A percentile compares a stretch with the other conserved stretches of the same genome.
These are phyloP conservation scores for Penaeus japonicus DNA, from an alignment of 1,140 invertebrate species.

Conservation along the genomic window DNA sequence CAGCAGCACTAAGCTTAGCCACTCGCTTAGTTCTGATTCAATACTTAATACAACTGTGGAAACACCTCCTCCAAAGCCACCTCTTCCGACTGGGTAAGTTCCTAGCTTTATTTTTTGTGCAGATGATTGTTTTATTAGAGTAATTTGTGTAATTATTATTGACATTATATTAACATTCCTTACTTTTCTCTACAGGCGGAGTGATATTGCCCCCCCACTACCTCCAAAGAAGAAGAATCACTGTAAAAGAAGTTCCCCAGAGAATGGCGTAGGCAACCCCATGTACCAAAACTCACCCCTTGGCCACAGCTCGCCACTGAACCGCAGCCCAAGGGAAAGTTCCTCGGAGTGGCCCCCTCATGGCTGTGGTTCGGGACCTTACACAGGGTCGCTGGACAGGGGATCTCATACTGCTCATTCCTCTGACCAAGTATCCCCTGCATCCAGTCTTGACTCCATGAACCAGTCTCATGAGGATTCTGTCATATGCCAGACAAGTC, in stretches of 20 bases:
- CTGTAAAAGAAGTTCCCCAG: conserved; percentile 61
- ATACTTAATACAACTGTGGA: conserved; percentile 44
- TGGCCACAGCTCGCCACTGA: conserved; percentile 35
- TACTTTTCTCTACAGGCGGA: conserved; percentile 60
- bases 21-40: conserved; percentile 41
- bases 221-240: conserved; percentile 73
- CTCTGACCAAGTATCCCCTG: conserved; percentile 73
- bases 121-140: too few relatives aligned
- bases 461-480: conserved; percentile 77
- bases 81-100: conserved; percentile 73
- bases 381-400: conserved; percentile 22
- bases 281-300: conserved; percentile 10
- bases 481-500: conserved; percentile 16
- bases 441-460: conserved; percentile 83
- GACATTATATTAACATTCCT: neutral
- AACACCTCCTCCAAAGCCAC: conserved; percentile 84
- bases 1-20: conserved; percentile 24
- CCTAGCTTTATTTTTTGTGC: neutral
- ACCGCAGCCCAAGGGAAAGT: conserved; percentile 31
- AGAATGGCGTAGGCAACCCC: neutral
- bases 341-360: conserved; percentile 26
- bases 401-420: conserved; percentile 60
- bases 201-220: conserved; percentile 71
- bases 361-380: neutral
- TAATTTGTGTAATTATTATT: too few relatives aligned